Evolutionary conservation across 2,888 invertebrate genomes (phyloP), one percentile per base, ranked within the genome.

Genomic region (Xestia rhomboidea): DNA sequence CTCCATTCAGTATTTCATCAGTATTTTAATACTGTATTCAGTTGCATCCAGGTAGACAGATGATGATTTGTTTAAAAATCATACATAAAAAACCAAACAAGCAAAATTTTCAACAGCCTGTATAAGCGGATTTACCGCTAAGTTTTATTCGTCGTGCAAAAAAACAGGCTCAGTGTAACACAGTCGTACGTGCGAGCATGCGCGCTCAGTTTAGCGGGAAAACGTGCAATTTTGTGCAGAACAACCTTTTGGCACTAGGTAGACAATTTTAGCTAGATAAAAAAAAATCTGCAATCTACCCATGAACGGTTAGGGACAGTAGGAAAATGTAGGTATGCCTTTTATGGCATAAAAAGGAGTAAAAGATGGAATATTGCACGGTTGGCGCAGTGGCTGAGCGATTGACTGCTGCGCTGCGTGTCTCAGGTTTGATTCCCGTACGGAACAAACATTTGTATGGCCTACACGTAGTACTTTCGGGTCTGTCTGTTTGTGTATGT

Each of bases 101-200:
- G 46, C 6, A n/a, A 15, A 69, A 49, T 34, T 18, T 8, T 4
- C 11, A 66, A 63, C 91, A 85, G 0, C 87, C 90, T 90, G 86
- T 91, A 86, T 57, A 76, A 54, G 44, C 44, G 70, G 68, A 83
- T 89, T 87, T 89, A 92, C 92, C 92, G 92, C 89, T 91, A 91
- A 83, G 76, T 86, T 85, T 88, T 84, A 89, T 86, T 82, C 83
- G 87, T 79, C 67, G 73, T 68, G 90, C 90, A 90, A 51, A 91
- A 91, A 91, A 91, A 77, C 76, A 87, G 79, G 89, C 84, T 74
- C 87, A 90, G 86, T 89, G 90, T 88, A 90, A 90, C 90, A 88
- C 88, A 75, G 84, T 46, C 68, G 79, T 85, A 87, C 90, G 90
- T 83, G 89, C 70, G 71, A 82, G 76, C 78, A 90, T 88, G 89